phyloP scores from a whole-genome alignment of 2,888 invertebrate species.

The Hydropsyche betteni region DNA sequence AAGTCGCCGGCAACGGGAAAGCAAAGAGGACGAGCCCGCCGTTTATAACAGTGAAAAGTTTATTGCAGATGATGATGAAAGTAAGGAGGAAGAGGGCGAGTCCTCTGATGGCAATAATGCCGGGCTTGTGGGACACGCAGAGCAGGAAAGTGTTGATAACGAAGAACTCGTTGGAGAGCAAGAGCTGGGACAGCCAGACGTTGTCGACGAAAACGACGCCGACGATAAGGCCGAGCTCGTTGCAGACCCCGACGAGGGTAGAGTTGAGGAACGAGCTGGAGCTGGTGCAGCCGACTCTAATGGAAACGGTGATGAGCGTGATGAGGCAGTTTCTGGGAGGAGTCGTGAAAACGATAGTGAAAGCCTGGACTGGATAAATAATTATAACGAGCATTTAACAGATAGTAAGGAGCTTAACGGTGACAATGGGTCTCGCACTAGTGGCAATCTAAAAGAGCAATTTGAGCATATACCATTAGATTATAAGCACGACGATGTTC shows the following conservation, averaged over 20 bases:
- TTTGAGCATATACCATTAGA: constrained; percentile 64
- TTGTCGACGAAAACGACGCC: constrained; percentile 12
- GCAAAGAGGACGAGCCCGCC: constrained; percentile 38
- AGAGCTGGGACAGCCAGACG: constrained; percentile 42
- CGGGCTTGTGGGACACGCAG: constrained; percentile 36
- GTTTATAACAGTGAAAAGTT: constrained; percentile 47
- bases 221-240: constrained; percentile 34
- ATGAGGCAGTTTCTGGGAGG: constrained; percentile 47
- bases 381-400: constrained; percentile 53
- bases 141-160: constrained; percentile 45
- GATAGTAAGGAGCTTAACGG: constrained; percentile 53
- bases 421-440: constrained; percentile 52
- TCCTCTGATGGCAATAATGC: constrained; percentile 24
- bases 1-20: constrained; percentile 40
- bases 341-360: constrained; percentile 44
- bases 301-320: constrained; percentile 36
- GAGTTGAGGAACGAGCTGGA: constrained; percentile 31
- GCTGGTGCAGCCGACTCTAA: constrained; percentile 36
- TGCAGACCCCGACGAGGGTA: constrained; percentile 40
- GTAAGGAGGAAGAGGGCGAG: constrained; percentile 39
- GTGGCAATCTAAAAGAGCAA: constrained; percentile 60
- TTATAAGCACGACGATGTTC: constrained; percentile 59
- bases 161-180: constrained; percentile 44
- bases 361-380: constrained; percentile 45
- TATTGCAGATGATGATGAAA: constrained; percentile 48